Percentiles rank a stretch among this genome's conserved stretches.
These are phyloP conservation scores for Drosophila virilis DNA, from an alignment of 1,140 invertebrate species.

Conservation along the genomic window DNA sequence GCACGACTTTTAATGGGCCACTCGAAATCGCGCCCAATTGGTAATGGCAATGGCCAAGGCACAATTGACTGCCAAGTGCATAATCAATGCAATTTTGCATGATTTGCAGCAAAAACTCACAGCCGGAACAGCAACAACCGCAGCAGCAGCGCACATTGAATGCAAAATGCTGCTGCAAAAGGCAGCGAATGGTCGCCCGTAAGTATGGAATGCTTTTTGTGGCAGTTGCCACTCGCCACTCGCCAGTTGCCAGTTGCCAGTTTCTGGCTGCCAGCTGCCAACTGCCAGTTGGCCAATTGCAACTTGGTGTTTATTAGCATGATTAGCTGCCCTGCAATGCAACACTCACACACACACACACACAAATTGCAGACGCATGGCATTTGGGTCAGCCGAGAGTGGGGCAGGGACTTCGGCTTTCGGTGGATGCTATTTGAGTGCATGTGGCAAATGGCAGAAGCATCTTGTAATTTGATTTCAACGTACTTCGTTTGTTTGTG, in stretches of 20 bases:
- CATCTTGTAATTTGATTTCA: slow-evolving; percentile 79
- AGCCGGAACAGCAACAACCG: neutral
- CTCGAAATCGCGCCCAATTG: slow-evolving; percentile 59
- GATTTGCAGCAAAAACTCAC: slow-evolving; percentile 43
- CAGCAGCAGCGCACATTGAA: slow-evolving; percentile 33
- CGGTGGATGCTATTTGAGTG: slow-evolving; percentile 14
- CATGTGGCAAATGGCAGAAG: slow-evolving; percentile 31
- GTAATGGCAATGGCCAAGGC: slow-evolving; percentile 44
- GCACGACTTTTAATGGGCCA: slow-evolving; percentile 51
- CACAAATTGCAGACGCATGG: slow-evolving; percentile 46
- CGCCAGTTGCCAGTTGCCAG: slow-evolving; percentile 15
- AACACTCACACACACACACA: slow-evolving; percentile 15
- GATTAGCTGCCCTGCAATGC: slow-evolving; percentile 69
- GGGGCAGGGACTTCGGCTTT: neutral
- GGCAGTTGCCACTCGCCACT: slow-evolving; percentile 33
- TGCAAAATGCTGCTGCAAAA: slow-evolving; percentile 47
- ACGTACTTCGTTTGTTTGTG: slow-evolving; percentile 57
- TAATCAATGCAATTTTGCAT: slow-evolving; percentile 78
- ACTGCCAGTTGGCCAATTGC: slow-evolving; percentile 48
- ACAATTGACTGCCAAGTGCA: slow-evolving; percentile 79
- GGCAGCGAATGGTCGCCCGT: slow-evolving; percentile 29
- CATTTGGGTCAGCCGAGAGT: slow-evolving; percentile 32
- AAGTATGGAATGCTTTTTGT: slow-evolving; percentile 72
- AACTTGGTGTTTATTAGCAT: slow-evolving; percentile 77
- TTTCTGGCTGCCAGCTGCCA: neutral